Evolutionary conservation across 2,113 vertebrate genomes (phyloP), one percentile per base, ranked within the genome.

Genomic region (Cephalopterus ornatus): DNA sequence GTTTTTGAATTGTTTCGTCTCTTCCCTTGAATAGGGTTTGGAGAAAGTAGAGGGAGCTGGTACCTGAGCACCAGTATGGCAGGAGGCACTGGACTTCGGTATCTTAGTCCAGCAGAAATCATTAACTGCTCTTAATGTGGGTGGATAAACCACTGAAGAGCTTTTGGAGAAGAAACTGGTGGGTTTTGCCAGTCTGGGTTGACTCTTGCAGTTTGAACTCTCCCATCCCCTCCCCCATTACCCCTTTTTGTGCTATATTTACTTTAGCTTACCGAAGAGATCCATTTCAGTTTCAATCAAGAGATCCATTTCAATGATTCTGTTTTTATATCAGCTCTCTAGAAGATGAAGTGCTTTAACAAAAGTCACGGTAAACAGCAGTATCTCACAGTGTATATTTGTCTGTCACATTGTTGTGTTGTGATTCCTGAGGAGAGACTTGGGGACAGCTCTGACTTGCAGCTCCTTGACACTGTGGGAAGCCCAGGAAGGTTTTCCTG

Each of bases 301-400:
- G 73, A 89, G 52, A 81, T 6, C 2, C n/a, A 12, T 52, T 92
- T 81, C 35, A 78, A 27, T 20, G 65, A 89, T 95, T 93, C 6
- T 78, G 1, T 52, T 90, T 97, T 96, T 94, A 96, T 94, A 95
- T 80, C n/a, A 77, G 41, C 42, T 78, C 59, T 85, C 30, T 58
- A 83, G 59, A 62, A 88, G 83, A 50, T 14, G 2, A 70, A 56
- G n/a, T 56, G 12, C 41, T 82, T 58, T 71, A 81, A 63, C 39
- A 55, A 27, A 68, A 78, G 50, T 78, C 61, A 50, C 27, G 35
- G 86, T 61, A 44, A 84, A 44, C 39, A 52, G 55, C 72, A 88
- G 42, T 58, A 23, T 76, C 9, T 92, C 66, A 68, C 37, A 20
- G 65, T 58, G 39, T 78, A 27, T 37, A 10, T 77, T 78, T 55